These are phyloP conservation scores for Panurus biarmicus DNA, from an alignment of 2,113 vertebrate species.

Conservation along the genomic window DNA sequence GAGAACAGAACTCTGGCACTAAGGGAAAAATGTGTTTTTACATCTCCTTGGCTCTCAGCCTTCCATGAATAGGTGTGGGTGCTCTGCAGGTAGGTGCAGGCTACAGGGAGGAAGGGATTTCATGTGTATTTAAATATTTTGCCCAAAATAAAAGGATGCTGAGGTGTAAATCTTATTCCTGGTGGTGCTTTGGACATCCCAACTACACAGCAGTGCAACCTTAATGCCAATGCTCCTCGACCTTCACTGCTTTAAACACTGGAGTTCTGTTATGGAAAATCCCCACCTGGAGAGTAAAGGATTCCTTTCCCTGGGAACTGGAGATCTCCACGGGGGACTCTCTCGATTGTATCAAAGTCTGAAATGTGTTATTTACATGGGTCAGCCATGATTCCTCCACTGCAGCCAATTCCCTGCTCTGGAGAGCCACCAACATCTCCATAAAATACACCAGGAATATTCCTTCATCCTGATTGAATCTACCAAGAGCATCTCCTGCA, in stretches of 20 bases:
- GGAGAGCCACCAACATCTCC: background rate
- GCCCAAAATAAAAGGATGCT: background rate
- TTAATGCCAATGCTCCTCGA: background rate
- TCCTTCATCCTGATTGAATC: too few relatives aligned
- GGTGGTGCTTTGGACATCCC: background rate
- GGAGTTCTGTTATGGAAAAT: background rate
- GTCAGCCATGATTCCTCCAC: fast-evolving
- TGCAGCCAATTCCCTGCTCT: background rate
- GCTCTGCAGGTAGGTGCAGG: background rate
- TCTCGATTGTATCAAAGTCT: background rate
- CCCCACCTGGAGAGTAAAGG: fast-evolving
- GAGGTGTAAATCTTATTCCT: background rate
- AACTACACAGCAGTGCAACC: background rate
- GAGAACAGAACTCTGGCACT: background rate
- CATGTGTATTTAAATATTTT: background rate
- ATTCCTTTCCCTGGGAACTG: background rate
- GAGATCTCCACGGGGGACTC: background rate
- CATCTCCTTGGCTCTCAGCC: background rate
- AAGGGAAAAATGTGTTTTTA: background rate
- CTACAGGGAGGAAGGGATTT: background rate
- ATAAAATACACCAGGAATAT: background rate
- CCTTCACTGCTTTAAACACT: fast-evolving
- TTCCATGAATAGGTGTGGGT: background rate
- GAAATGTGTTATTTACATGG: background rate
- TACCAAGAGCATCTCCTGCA: background rate